Percentiles rank a stretch among this genome's conserved stretches.
Evolutionary conservation across 2,113 vertebrate genomes (phyloP).

Genomic region (Murina feae): DNA sequence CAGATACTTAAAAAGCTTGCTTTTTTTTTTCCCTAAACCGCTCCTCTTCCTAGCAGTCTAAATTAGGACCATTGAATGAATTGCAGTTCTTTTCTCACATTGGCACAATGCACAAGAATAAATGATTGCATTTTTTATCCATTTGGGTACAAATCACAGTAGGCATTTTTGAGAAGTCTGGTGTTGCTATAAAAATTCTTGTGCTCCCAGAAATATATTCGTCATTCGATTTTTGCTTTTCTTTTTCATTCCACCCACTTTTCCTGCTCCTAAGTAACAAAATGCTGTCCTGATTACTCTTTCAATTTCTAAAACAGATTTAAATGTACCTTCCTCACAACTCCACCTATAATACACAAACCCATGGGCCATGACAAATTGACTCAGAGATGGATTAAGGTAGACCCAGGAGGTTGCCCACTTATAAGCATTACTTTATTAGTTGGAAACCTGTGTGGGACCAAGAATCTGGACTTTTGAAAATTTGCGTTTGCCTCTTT

Average conservation of each 20-base stretch:
- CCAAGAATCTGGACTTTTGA: constrained; percentile 26
- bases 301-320: constrained; percentile 48
- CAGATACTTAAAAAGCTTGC: constrained; percentile 43
- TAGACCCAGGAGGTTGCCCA: not conserved
- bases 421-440: not conserved
- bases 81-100: constrained; percentile 10
- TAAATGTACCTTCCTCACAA: constrained; percentile 38
- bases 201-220: constrained; percentile 58
- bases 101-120: constrained; percentile 58
- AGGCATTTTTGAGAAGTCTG: constrained; percentile 60
- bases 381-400: not conserved
- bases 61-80: constrained; percentile 64
- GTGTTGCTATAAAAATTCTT: constrained; percentile 67
- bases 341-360: not conserved
- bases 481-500: constrained; percentile 15
- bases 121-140: constrained; percentile 61
- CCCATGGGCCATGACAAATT: not conserved
- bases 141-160: constrained; percentile 67
- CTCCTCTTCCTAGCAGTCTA: constrained; percentile 51
- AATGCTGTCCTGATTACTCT: constrained; percentile 43
- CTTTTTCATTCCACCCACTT: constrained; percentile 35
- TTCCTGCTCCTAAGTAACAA: constrained; percentile 45
- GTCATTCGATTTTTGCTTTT: constrained; percentile 50
- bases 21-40: not conserved
- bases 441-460: not conserved